Percentiles rank a stretch among this genome's conserved stretches.
Conservation (phyloP, 2,888 invertebrate genomes). For the Smittia aterrima region DNA sequence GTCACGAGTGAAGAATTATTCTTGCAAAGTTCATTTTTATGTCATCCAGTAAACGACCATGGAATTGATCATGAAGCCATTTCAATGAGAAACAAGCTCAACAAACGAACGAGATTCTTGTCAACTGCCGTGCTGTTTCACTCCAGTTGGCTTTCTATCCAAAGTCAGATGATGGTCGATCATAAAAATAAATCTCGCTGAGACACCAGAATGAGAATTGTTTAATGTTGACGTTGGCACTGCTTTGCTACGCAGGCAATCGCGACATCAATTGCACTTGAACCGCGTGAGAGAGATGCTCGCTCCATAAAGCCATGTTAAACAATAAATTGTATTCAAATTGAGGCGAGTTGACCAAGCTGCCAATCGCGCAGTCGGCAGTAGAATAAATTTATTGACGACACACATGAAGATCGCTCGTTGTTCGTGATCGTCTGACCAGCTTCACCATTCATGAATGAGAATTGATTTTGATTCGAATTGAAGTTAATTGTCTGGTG, state of each 20-base stretch:
- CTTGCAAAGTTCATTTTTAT: conserved; percentile 16
- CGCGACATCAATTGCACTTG: conserved; percentile 5
- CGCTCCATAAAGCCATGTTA: neutral
- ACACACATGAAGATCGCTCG: neutral
- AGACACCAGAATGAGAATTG: conserved; percentile 1
- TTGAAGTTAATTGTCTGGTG: conserved; percentile 13
- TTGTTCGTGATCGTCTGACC: neutral
- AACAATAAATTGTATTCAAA: conserved; percentile 7
- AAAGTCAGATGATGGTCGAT: neutral
- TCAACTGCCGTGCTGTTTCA: conserved; percentile 4
- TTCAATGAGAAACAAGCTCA: neutral
- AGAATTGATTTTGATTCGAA: conserved; percentile 6
- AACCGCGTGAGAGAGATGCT: neutral
- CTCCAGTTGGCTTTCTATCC: neutral
- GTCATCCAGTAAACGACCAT: neutral
- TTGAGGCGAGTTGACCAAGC: neutral
- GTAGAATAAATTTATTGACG: neutral
- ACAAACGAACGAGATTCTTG: conserved; percentile 6
- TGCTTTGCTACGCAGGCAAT: neutral
- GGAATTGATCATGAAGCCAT: conserved; percentile 12
- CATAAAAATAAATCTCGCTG: neutral
- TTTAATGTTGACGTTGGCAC: neutral
- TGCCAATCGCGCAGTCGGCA: neutral
- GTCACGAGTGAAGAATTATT: conserved; percentile 20
- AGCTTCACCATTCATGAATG: neutral